Base-by-base conservation (phyloP, 2,888 invertebrate genomes). In the Patella depressa region DNA sequence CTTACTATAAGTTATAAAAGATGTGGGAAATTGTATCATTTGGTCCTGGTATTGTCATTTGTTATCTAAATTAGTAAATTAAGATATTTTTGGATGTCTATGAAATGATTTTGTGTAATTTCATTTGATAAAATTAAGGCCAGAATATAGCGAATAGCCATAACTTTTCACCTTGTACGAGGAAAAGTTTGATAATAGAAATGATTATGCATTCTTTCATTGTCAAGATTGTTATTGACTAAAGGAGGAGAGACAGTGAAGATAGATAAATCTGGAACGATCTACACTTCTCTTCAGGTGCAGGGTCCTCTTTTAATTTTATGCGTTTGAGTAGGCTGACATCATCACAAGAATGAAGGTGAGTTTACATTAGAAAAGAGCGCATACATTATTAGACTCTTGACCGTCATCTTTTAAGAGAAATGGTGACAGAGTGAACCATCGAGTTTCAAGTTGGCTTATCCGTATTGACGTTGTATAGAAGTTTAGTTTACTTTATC, bases 201-300 rank as follows among this genome's bases (percentile, higher is more conserved):
- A 65, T 24, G 24, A 65, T 24, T 24, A 65, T 65, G 65, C 65
- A 65, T 65, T 65, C 65, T 65, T 65, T 65, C 19, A 65, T 65
- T 65, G 65, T 65, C 65, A 65, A 65, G 65, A 65, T 65, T 24
- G 65, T 24, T 65, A 65, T 65, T 65, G 65, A 65, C 65, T 24
- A 3, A 65, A 24, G 65, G 65, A 65, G 65, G 24, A 14, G 65
- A 65, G 65, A 65, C 65, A 65, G 65, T 24, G 24, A 65, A 24
- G 45, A 45, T 9, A 45, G 9, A 45, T 45, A 45, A 45, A 45
- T 45, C 45, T 45, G 45, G 45, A 45, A 45, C 45, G 45, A 5
- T 45, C 45, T 45, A 45, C 45, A 7, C 45, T 45, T 45, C 45
- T 45, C 45, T 45, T 45, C 7, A 45, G 45, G 7, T 45, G 9